Base-by-base conservation (phyloP, 2,888 invertebrate genomes). In the Oscheius sp. region DNA sequence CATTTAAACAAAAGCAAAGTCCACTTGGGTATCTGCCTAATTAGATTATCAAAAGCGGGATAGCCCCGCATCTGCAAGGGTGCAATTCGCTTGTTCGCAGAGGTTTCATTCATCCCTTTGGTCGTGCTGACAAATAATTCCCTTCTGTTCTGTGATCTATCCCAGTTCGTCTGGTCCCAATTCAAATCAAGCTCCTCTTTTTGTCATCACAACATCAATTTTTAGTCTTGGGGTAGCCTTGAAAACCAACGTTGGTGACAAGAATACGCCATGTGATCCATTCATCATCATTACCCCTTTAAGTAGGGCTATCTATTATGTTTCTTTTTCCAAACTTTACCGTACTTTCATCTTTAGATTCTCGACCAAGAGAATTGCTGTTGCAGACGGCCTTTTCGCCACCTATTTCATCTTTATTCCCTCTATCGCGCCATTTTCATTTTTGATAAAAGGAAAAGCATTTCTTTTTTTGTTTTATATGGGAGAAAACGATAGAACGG, bases 51-150 rank as follows among this genome's bases (percentile, higher is more conserved):
- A 35, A 35, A 35, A 35, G 35, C 35, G 35, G 35, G 35, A 35
- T 35, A 35, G 35, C 9, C 35, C 9, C 35, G 61, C 61, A 43
- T 43, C 41, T 45, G n/a, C 49, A n/a, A 18, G 49, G n/a, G n/a
- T 16, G 18, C 6, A 18, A 49, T 2, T 16, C 6, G 29, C 58
- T 58, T 58, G 27, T 58, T 25, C 58, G n/a, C n/a, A n/a, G 45
- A 12, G n/a, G 49, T 49, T 49, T 21, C 21, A 49, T 7, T 49
- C n/a, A 18, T 49, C 21, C 49, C 6, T 49, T 5, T 49, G 49
- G 49, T 21, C 58, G 41, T 18, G 61, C 61, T 61, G 61, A 61
- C 61, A 61, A 61, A 41, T 61, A n/a, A n/a, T 21, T 18, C 13
- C 12, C 2, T 29, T 13, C 43, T 1, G 13, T 21, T 35, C 58